Conservation (phyloP, 2,797 vertebrate species). For the Rhynchonycteris naso region DNA sequence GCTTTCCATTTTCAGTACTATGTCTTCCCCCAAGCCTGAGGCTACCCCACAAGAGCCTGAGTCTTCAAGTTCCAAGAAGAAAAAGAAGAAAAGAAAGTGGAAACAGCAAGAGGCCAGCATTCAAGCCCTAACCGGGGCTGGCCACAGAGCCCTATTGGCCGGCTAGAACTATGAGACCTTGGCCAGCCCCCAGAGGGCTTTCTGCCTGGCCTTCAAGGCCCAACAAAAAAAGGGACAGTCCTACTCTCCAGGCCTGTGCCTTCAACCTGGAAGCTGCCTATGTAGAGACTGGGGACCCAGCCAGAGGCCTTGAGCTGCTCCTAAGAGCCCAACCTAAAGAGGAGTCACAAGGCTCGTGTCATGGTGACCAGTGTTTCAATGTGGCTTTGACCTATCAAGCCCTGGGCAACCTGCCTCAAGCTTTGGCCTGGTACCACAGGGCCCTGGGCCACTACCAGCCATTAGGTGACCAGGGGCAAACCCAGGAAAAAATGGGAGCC, state of each 20-base stretch:
- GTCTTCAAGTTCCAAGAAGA: slow-evolving; percentile 49
- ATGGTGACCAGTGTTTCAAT: slow-evolving; percentile 89
- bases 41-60: background rate
- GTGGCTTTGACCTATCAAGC: slow-evolving; percentile 87
- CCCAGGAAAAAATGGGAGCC: slow-evolving; percentile 87
- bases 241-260: slow-evolving; percentile 85
- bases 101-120: slow-evolving; percentile 67
- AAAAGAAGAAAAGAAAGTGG: slow-evolving; percentile 71
- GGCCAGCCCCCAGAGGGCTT: slow-evolving; percentile 86
- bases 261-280: slow-evolving; percentile 93
- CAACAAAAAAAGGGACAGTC: background rate
- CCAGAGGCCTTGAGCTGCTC: slow-evolving; percentile 88
- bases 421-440: slow-evolving; percentile 83
- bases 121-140: slow-evolving; percentile 83
- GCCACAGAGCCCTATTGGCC: slow-evolving; percentile 84
- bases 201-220: slow-evolving; percentile 84
- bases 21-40: slow-evolving; percentile 25
- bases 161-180: slow-evolving; percentile 82
- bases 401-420: slow-evolving; percentile 84
- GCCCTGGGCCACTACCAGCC: slow-evolving; percentile 82
- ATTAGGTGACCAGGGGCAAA: slow-evolving; percentile 82
- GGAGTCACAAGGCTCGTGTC: slow-evolving; percentile 60
- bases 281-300: slow-evolving; percentile 88
- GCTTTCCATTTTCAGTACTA: background rate
- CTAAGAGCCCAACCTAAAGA: slow-evolving; percentile 82